Evolutionary conservation across 2,113 vertebrate species (phyloP), one percentile per base, ranked within the genome.

Genomic region (Rhinolophus ferrumequinum): DNA sequence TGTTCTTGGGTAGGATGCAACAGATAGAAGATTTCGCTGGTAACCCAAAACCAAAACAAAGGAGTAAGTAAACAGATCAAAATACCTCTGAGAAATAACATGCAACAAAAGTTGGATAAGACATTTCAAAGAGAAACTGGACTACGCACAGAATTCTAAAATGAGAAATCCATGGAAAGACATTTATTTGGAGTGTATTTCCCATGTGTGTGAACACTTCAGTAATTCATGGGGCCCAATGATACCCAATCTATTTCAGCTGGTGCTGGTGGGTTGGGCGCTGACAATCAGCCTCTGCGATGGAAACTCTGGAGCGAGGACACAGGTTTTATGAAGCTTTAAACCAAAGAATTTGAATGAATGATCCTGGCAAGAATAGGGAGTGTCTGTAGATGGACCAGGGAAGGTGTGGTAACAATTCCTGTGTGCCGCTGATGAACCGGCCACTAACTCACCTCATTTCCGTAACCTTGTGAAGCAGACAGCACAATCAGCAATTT

Each of bases 401-500:
- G 2, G 1, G 22, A 33, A n/a, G 33, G 7, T 41, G 26, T 15
- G 50, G 30, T 41, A 21, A 81, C 1, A 21, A 24, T 11, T 50
- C 80, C 60, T 24, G 2, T 73, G 33, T 26, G 0, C n/a, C 0
- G 1, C 13, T 2, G 19, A 44, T 69, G 13, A 1, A 28, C 0
- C 1, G 50, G 81, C 13, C 24, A 44, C n/a, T 24, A 50, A 33
- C 14, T 81, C n/a, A 60, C 12, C 18, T 22, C 24, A 13, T 64
- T 86, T 41, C 47, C 62, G 41, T 5, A 41, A 6, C 3, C 12
- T 60, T 64, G n/a, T 28, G 8, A 52, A 58, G 30, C 16, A 44
- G n/a, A 44, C 9, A 13, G 2, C 8, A 30, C 8, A 52, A 11
- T 56, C 26, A 33, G 7, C 67, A 70, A 18, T 41, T 88, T 15